Evolutionary conservation across 2,888 invertebrate genomes (phyloP).

Genomic region (Phragmatobia fuliginosa): DNA sequence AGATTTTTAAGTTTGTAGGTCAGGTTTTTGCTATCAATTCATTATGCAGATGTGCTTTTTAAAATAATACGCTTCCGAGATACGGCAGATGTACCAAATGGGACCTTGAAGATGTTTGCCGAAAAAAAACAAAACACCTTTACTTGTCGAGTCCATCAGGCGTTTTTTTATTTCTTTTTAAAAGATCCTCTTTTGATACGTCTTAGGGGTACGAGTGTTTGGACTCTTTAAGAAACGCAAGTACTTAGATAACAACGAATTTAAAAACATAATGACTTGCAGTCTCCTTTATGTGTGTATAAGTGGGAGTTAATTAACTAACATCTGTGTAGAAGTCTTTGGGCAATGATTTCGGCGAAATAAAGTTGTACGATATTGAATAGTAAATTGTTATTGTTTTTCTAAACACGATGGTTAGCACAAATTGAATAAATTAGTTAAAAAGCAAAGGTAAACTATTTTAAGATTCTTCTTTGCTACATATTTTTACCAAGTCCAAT

Average conservation of each 20-base stretch:
- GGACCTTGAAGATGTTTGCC: conserved; percentile 78
- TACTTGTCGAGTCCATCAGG: conserved; percentile 64
- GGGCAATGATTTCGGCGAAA: background rate
- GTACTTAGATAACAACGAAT: conserved; percentile 33
- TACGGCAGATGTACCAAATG: conserved; percentile 77
- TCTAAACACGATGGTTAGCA: background rate
- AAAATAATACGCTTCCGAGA: conserved; percentile 72
- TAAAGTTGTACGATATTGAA: background rate
- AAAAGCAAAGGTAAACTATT: background rate
- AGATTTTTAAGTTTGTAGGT: conserved; percentile 78
- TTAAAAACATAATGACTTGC: conserved; percentile 24
- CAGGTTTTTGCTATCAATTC: conserved; percentile 84
- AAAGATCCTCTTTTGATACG: conserved; percentile 51
- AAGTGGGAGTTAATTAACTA: conserved; percentile 21
- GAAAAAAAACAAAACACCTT: conserved; percentile 79
- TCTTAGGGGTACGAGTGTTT: conserved; percentile 35
- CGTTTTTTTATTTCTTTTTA: conserved; percentile 60
- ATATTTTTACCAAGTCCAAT: background rate
- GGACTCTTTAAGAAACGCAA: conserved; percentile 30
- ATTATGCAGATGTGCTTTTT: conserved; percentile 83
- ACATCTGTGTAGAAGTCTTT: background rate
- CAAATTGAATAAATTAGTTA: background rate
- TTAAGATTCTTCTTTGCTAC: background rate
- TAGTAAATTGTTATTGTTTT: background rate
- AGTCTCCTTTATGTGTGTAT: conserved; percentile 12